Percentiles rank a stretch among this genome's conserved stretches.
Evolutionary conservation across 1,140 invertebrate genomes (phyloP).

Genomic region (Philotrypesis tridentata): DNA sequence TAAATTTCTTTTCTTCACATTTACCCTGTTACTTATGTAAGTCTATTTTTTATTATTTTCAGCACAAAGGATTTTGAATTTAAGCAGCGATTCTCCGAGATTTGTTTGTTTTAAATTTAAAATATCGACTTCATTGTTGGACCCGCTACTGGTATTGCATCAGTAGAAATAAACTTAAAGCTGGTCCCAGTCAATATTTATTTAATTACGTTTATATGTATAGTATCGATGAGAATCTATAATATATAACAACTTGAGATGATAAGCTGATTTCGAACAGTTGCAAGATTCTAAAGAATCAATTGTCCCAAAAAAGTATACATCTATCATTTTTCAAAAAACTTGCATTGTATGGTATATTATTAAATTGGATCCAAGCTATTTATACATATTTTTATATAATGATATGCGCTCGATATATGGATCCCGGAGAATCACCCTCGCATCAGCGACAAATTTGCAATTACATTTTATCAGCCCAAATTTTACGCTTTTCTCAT

Average conservation of each 20-base stretch:
- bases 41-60: conserved; percentile 24
- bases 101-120: neutral
- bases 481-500: no score
- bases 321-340: no score
- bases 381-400: no score
- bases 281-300: no score
- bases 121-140: conserved; percentile 22
- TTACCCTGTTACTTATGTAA: conserved; percentile 46
- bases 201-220: neutral
- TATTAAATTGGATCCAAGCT: no score
- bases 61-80: conserved; percentile 11
- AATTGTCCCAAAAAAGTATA: no score
- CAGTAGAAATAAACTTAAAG: neutral
- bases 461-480: no score
- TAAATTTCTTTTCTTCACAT: conserved; percentile 15
- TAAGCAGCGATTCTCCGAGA: conserved; percentile 34
- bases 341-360: no score
- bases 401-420: no score
- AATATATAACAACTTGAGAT: neutral
- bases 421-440: no score
- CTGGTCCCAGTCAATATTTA: conserved; percentile 12
- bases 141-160: conserved; percentile 10
- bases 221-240: neutral
- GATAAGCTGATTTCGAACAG: neutral
- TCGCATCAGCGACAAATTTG: no score